Conservation (phyloP, 2,888 invertebrate genomes). For the Chloromyia formosa region DNA sequence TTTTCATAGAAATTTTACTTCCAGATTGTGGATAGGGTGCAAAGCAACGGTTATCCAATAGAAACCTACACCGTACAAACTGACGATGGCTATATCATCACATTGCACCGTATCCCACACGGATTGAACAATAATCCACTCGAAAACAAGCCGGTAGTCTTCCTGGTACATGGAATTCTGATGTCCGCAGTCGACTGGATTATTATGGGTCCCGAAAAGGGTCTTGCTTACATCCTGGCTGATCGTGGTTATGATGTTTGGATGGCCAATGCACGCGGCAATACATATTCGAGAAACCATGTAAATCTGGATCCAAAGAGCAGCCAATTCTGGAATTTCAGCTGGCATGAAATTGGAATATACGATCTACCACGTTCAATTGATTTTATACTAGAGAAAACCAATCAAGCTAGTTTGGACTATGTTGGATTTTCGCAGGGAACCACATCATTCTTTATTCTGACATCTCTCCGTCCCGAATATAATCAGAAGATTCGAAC, state of each 20-base stretch:
- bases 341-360: constrained; percentile 63
- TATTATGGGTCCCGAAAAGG: constrained; percentile 72
- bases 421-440: constrained; percentile 67
- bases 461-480: constrained; percentile 63
- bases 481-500: constrained; percentile 65
- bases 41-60: constrained; percentile 65
- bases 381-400: constrained; percentile 59
- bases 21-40: background rate
- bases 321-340: constrained; percentile 63
- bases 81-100: constrained; percentile 77
- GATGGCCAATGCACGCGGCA: constrained; percentile 67
- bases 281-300: constrained; percentile 63
- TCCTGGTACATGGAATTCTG: constrained; percentile 69
- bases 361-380: constrained; percentile 71
- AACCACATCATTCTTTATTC: constrained; percentile 64
- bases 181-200: constrained; percentile 78
- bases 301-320: constrained; percentile 59
- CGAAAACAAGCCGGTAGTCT: constrained; percentile 32
- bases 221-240: constrained; percentile 63
- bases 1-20: background rate
- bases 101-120: constrained; percentile 72
- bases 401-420: constrained; percentile 59
- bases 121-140: background rate
- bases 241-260: constrained; percentile 67
- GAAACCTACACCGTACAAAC: constrained; percentile 71